A percentile compares a stretch with the other conserved stretches of the same genome.
Evolutionary conservation across 2,797 vertebrate species (phyloP).

Genomic region (Rhinichthys osculus): DNA sequence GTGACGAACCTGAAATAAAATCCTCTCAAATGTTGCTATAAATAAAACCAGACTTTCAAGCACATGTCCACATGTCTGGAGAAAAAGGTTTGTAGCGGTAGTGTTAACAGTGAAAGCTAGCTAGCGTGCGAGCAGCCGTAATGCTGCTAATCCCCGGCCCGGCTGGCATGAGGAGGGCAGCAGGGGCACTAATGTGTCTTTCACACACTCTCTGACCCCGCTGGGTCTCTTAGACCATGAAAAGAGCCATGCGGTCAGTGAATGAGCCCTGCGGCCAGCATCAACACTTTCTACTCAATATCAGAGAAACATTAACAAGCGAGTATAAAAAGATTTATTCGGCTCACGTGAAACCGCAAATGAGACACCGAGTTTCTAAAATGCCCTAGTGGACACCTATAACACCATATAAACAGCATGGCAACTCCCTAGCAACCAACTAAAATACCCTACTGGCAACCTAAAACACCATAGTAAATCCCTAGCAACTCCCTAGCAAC

Average conservation of each 20-base stretch:
- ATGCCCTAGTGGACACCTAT: not conserved
- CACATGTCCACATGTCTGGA: not conserved
- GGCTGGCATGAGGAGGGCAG: constrained; percentile 63
- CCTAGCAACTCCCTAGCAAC: too few species aligned
- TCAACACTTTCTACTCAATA: not conserved
- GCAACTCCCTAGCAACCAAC: not conserved
- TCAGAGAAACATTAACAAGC: constrained; percentile 19
- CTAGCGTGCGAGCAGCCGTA: not conserved
- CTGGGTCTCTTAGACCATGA: not conserved
- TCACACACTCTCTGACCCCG: constrained; percentile 10
- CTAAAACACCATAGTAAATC: not conserved
- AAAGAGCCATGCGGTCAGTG: constrained; percentile 24
- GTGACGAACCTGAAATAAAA: not conserved
- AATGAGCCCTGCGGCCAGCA: constrained; percentile 40
- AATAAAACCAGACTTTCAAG: not conserved
- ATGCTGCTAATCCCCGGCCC: constrained; percentile 27
- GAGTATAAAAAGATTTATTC: not conserved
- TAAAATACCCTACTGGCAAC: not conserved
- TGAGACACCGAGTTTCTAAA: not conserved
- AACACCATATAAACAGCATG: not conserved
- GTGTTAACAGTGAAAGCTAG: not conserved
- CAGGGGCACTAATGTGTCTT: constrained; percentile 19
- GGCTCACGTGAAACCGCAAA: too few species aligned
- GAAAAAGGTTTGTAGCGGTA: not conserved
- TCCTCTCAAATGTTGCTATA: not conserved